A percentile compares a stretch with the other conserved stretches of the same genome.
Conservation (phyloP, 1,140 invertebrate genomes). For the Tribolium castaneum region DNA sequence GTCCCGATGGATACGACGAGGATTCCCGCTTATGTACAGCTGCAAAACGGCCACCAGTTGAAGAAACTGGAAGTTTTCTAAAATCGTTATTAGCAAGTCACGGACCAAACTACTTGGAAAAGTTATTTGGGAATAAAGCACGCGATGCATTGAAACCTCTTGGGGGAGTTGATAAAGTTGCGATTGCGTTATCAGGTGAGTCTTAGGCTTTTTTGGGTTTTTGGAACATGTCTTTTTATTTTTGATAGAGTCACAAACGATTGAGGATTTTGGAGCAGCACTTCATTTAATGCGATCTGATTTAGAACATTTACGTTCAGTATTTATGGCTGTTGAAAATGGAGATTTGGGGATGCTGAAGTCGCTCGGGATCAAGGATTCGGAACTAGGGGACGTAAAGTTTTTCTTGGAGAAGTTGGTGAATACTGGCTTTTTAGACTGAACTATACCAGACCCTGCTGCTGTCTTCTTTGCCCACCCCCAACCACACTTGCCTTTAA, state of each 20-base stretch:
- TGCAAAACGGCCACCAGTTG: conserved; percentile 95
- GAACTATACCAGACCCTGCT: conserved; percentile 71
- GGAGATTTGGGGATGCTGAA: conserved; percentile 94
- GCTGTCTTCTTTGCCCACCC: conserved; percentile 62
- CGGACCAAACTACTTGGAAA: conserved; percentile 96
- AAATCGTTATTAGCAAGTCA: conserved; percentile 93
- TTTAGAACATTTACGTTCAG: conserved; percentile 90
- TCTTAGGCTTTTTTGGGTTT: not conserved
- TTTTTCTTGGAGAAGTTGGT: conserved; percentile 97
- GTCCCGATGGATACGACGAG: conserved; percentile 90
- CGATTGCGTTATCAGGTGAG: conserved; percentile 92
- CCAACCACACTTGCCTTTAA: conserved; percentile 61
- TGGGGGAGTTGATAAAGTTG: conserved; percentile 93
- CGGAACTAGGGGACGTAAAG: conserved; percentile 95
- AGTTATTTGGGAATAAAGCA: conserved; percentile 94
- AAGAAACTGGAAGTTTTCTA: conserved; percentile 94
- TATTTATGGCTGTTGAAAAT: conserved; percentile 97
- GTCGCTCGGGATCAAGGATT: conserved; percentile 93
- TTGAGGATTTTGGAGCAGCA: conserved; percentile 91
- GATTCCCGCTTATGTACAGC: conserved; percentile 93
- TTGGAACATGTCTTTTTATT: not conserved
- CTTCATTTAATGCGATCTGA: conserved; percentile 88
- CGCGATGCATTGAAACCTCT: conserved; percentile 88
- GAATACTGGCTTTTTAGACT: conserved; percentile 96
- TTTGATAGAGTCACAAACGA: conserved; percentile 90